Percentiles rank a stretch among this genome's conserved stretches.
These are phyloP conservation scores for Agriopis aurantiaria DNA, from an alignment of 2,888 invertebrate genomes.

Conservation along the genomic window DNA sequence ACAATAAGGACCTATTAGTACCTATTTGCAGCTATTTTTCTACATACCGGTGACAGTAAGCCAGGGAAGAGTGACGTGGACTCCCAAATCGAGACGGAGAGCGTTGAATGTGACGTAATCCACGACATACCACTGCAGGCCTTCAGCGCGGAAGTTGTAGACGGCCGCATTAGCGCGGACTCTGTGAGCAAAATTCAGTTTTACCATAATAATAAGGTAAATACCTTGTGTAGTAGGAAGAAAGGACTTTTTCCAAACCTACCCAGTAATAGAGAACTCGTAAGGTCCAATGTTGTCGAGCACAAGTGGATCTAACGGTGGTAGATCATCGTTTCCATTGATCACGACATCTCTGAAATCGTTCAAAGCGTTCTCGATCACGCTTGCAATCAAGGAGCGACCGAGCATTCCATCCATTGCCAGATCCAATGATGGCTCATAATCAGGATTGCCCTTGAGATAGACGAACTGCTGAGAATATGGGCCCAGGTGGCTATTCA, in stretches of 20 bases:
- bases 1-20: background rate
- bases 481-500: conserved; percentile 29
- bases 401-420: conserved; percentile 26
- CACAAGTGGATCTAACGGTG: conserved; percentile 60
- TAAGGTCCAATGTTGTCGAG: conserved; percentile 57
- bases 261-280: conserved; percentile 51
- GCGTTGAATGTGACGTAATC: conserved; percentile 59
- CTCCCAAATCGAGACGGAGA: conserved; percentile 56
- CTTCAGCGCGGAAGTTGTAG: conserved; percentile 54
- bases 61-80: conserved; percentile 60
- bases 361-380: conserved; percentile 53
- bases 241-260: conserved; percentile 29
- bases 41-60: conserved; percentile 57
- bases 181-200: conserved; percentile 41
- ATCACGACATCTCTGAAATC: conserved; percentile 59
- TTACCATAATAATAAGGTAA: background rate
- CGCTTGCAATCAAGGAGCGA: conserved; percentile 51
- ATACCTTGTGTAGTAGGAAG: background rate
- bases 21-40: background rate
- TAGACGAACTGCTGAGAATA: conserved; percentile 37
- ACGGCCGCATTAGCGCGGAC: conserved; percentile 46
- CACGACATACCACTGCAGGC: conserved; percentile 64
- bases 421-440: conserved; percentile 24
- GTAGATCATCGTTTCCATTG: conserved; percentile 61
- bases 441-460: conserved; percentile 24